Conservation (phyloP, 2,797 vertebrate genomes). For the Hybognathus amarus region DNA sequence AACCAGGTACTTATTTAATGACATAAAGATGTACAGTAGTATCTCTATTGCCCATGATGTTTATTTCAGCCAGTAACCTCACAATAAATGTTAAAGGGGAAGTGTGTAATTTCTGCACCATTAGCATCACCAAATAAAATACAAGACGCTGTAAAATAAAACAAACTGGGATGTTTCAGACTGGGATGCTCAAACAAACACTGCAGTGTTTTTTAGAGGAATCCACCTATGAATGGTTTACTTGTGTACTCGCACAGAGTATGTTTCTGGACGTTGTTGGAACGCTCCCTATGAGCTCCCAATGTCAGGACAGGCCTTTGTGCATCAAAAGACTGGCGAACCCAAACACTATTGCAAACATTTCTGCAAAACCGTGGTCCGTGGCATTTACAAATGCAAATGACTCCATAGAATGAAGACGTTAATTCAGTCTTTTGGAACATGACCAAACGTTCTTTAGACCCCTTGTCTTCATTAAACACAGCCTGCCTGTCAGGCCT, state of each 20-base stretch:
- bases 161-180: background rate
- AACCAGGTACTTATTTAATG: too few relatives aligned
- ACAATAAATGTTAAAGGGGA: background rate
- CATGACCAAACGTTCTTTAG: constrained; percentile 27
- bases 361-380: constrained; percentile 18
- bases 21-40: background rate
- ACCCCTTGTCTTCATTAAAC: constrained; percentile 41
- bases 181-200: background rate
- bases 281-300: background rate
- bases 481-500: constrained; percentile 28
- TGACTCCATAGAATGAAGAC: constrained; percentile 44
- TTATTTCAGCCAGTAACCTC: background rate
- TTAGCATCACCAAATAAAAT: background rate
- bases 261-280: background rate
- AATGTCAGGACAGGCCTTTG: constrained; percentile 24
- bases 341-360: background rate
- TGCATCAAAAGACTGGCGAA: constrained; percentile 4
- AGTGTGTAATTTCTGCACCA: background rate
- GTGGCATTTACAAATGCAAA: constrained; percentile 46
- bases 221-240: constrained; percentile 3
- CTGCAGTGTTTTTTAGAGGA: background rate
- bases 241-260: constrained; percentile 19
- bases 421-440: constrained; percentile 44
- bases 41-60: background rate
- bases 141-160: background rate